Percentiles rank a stretch among this genome's conserved stretches.
Conservation (phyloP, 1,140 invertebrate species). For the Drosophila ficusphila region DNA sequence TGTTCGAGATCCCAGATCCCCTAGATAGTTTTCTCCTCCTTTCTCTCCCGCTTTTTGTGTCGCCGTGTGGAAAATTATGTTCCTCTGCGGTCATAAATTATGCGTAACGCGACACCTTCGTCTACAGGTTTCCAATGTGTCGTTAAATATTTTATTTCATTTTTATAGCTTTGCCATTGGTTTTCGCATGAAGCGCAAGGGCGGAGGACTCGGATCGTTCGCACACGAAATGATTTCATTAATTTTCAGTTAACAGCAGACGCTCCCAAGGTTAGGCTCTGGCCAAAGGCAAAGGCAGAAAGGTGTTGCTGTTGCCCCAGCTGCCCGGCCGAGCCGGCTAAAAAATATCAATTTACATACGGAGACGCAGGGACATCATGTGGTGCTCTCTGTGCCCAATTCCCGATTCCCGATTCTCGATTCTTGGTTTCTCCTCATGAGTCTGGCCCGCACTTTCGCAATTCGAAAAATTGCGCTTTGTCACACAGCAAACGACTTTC, state of each 20-base stretch:
- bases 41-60: background rate
- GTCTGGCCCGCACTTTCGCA: conserved; percentile 69
- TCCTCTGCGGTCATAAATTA: conserved; percentile 77
- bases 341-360: conserved; percentile 80
- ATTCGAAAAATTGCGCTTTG: conserved; percentile 76
- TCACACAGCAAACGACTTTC: conserved; percentile 61
- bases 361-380: conserved; percentile 58
- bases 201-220: conserved; percentile 15
- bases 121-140: conserved; percentile 66
- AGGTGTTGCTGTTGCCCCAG: conserved; percentile 29
- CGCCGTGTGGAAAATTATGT: conserved; percentile 61
- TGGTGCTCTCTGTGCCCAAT: conserved; percentile 33
- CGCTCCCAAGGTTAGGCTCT: conserved; percentile 69
- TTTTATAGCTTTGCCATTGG: conserved; percentile 55
- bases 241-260: conserved; percentile 68
- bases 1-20: conserved; percentile 39
- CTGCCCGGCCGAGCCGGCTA: conserved; percentile 18
- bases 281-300: conserved; percentile 49
- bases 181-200: conserved; percentile 26
- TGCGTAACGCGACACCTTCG: conserved; percentile 84
- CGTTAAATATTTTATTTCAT: conserved; percentile 75
- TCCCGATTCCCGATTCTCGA: conserved; percentile 12
- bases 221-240: conserved; percentile 72
- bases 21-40: conserved; percentile 45
- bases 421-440: conserved; percentile 21